Base-by-base conservation (phyloP, 2,113 vertebrate species). In the Gasterosteus nipponicus region DNA sequence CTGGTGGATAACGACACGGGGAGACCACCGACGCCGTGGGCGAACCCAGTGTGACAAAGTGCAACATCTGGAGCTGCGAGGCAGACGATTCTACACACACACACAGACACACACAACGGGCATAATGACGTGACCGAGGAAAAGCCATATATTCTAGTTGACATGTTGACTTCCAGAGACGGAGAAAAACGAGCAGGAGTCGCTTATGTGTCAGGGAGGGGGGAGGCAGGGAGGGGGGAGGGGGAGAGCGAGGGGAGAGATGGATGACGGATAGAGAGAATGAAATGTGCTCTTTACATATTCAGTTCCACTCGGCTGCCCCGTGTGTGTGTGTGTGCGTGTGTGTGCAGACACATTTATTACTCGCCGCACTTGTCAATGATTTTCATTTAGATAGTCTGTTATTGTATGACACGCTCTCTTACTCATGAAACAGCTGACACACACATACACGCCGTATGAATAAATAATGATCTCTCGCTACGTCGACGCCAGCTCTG, bases 351-450 rank as follows among this genome's bases (percentile, higher is more conserved):
- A n/a, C 72, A 76, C 61, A 6, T 65, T 85, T 80, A 75, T 73
- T 66, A 81, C 79, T 90, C 60, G 69, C 56, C 78, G 85, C 78
- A 82, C 85, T 69, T 74, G 69, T 83, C 66, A 5, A 77, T 83
- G 81, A 86, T 82, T 91, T 88, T 91, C 78, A 87, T 86, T 88
- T 85, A 82, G 80, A 83, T 87, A 69, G 86, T 77, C 82, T 83
- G 82, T 87, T 83, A 72, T 82, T 76, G 78, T 77, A 41, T 66
- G 80, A 88, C 80, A 81, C 51, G 16, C 70, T 86, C 78, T 84
- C 75, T 86, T 59, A 78, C 75, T 86, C 83, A 42, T 38, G 53
- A 6, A 63, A 73, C 63, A 73, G 63, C 62, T 80, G 73, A 72
- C 56, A n/a, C 61, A 44, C 73, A 57, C 80, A 68, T 57, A 71